Conservation (phyloP, 2,888 invertebrate genomes). For the Lottia scabra region DNA sequence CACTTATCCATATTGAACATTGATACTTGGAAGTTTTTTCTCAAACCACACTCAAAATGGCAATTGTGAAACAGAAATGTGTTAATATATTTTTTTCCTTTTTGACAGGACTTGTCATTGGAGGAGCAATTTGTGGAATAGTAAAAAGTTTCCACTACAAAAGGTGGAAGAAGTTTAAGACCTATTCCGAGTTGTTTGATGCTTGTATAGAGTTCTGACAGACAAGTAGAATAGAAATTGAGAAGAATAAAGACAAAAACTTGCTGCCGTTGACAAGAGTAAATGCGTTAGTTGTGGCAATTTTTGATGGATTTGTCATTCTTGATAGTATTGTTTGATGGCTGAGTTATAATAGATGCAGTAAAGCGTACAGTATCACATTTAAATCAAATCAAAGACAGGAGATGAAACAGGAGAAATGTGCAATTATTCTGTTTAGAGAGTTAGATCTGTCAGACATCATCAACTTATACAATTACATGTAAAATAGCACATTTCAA, state of each 20-base stretch:
- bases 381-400: no score
- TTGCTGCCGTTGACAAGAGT: background rate
- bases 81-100: conserved; percentile 28
- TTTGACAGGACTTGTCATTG: conserved; percentile 25
- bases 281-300: background rate
- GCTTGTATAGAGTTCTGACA: background rate
- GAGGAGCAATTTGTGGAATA: conserved; percentile 1
- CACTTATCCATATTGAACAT: no score
- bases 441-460: no score
- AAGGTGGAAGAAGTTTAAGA: background rate
- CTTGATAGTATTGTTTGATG: background rate
- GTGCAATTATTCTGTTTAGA: no score
- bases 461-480: no score
- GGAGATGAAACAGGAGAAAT: no score
- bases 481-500: no score
- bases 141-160: conserved; percentile 1
- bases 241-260: background rate
- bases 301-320: conserved; percentile 3
- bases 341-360: no score
- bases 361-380: no score
- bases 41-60: conserved; percentile 30
- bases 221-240: background rate
- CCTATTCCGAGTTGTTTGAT: conserved; percentile 1
- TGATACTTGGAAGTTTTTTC: background rate
- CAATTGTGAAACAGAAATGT: conserved; percentile 29